phyloP scores from a whole-genome alignment of 1,140 invertebrate species.

The Gerris buenoi region DNA sequence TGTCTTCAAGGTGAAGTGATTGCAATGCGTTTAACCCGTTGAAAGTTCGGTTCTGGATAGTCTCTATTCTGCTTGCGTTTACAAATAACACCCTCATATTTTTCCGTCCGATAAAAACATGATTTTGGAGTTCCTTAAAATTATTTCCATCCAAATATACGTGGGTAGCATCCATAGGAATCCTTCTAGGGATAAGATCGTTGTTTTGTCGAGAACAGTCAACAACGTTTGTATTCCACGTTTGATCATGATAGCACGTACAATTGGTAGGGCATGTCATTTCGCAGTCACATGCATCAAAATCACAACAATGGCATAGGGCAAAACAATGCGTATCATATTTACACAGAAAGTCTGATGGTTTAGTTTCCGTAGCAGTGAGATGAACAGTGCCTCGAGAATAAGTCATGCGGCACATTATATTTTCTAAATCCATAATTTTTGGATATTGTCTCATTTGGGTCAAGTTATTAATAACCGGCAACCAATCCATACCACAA shows the following conservation, averaged over 20 bases:
- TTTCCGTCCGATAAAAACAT: constrained; percentile 80
- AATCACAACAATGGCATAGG: constrained; percentile 83
- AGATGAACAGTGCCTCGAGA: constrained; percentile 49
- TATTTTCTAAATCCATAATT: constrained; percentile 72
- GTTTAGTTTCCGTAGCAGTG: constrained; percentile 43
- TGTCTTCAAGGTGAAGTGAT: constrained; percentile 71
- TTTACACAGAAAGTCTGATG: constrained; percentile 73
- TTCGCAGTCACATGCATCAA: constrained; percentile 87
- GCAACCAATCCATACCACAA: constrained; percentile 83
- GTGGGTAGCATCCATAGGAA: constrained; percentile 87
- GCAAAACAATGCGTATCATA: constrained; percentile 88
- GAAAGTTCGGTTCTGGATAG: constrained; percentile 82
- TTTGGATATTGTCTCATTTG: constrained; percentile 61
- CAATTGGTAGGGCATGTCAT: constrained; percentile 86
- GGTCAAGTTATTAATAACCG: constrained; percentile 69
- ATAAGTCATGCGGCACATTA: constrained; percentile 67
- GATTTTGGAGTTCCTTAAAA: constrained; percentile 65
- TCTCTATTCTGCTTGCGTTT: constrained; percentile 68
- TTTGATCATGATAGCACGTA: constrained; percentile 80
- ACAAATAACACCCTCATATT: constrained; percentile 73
- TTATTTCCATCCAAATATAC: constrained; percentile 82
- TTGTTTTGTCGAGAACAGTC: constrained; percentile 67
- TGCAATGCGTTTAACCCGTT: constrained; percentile 69
- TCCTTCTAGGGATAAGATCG: constrained; percentile 58
- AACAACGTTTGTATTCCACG: constrained; percentile 83